Percentiles rank a stretch among this genome's conserved stretches.
These are phyloP conservation scores for Chionoecetes opilio DNA, from an alignment of 1,140 invertebrate genomes.

Conservation along the genomic window DNA sequence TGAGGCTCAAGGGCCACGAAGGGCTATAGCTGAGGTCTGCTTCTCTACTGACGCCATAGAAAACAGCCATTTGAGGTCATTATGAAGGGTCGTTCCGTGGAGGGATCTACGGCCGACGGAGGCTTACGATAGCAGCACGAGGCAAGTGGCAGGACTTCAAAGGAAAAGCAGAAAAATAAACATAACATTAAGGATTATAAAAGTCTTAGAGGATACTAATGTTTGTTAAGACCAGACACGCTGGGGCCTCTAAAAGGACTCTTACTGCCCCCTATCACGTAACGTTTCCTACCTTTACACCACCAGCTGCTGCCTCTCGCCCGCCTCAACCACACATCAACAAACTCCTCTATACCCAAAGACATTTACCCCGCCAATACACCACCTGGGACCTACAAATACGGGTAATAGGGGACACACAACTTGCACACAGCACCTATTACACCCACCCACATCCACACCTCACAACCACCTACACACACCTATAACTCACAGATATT, in stretches of 20 bases:
- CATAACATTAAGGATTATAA: slow-evolving; percentile 9
- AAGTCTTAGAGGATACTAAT: slow-evolving; percentile 19
- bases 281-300: slow-evolving; percentile 10
- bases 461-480: too few relatives aligned
- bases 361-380: not conserved
- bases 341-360: not conserved
- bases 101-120: not conserved
- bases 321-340: not conserved
- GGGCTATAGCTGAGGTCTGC: not conserved
- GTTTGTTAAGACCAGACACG: slow-evolving; percentile 28
- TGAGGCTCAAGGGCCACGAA: not conserved
- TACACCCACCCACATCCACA: too few relatives aligned
- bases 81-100: not conserved
- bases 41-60: not conserved
- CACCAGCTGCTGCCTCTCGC: not conserved
- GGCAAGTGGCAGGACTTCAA: not conserved
- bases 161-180: slow-evolving; percentile 10
- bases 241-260: not conserved
- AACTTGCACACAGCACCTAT: too few relatives aligned
- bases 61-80: slow-evolving; percentile 28
- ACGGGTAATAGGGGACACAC: too few relatives aligned
- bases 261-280: not conserved
- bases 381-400: too few relatives aligned
- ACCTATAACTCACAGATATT: too few relatives aligned
- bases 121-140: not conserved